Conservation (phyloP, 2,888 invertebrate genomes). For the Cactoblastis cactorum region DNA sequence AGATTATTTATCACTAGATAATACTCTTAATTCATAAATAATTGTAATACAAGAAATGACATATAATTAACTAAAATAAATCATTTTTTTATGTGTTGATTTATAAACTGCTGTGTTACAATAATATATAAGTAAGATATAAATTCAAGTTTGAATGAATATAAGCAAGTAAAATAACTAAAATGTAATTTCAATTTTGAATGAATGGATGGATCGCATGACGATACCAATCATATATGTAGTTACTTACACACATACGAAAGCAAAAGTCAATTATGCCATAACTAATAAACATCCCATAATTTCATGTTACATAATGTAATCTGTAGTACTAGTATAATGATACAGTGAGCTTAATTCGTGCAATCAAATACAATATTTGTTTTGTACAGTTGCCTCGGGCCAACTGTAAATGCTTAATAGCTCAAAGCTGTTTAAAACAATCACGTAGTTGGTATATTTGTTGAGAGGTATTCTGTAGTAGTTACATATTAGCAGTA, state of each 20-base stretch:
- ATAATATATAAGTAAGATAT: too few relatives aligned
- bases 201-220: background rate
- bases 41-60: too few relatives aligned
- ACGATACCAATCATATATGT: background rate
- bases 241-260: slow-evolving; percentile 14
- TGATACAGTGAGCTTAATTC: slow-evolving; percentile 26
- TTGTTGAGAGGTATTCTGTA: background rate
- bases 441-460: background rate
- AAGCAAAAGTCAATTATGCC: slow-evolving; percentile 24
- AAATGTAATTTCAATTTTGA: too few relatives aligned
- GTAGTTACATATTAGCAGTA: background rate
- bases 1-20: too few relatives aligned
- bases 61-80: too few relatives aligned
- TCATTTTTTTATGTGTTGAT: too few relatives aligned
- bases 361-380: slow-evolving; percentile 27
- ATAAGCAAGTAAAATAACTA: too few relatives aligned
- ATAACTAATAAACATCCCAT: slow-evolving; percentile 26
- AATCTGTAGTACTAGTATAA: slow-evolving; percentile 19
- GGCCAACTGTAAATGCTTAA: background rate
- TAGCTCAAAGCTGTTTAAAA: slow-evolving; percentile 5
- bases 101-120: too few relatives aligned
- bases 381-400: slow-evolving; percentile 22
- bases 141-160: too few relatives aligned
- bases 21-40: too few relatives aligned
- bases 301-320: slow-evolving; percentile 18